Evolutionary conservation across 2,888 invertebrate species (phyloP).

Genomic region (Sabellastarte sp.): DNA sequence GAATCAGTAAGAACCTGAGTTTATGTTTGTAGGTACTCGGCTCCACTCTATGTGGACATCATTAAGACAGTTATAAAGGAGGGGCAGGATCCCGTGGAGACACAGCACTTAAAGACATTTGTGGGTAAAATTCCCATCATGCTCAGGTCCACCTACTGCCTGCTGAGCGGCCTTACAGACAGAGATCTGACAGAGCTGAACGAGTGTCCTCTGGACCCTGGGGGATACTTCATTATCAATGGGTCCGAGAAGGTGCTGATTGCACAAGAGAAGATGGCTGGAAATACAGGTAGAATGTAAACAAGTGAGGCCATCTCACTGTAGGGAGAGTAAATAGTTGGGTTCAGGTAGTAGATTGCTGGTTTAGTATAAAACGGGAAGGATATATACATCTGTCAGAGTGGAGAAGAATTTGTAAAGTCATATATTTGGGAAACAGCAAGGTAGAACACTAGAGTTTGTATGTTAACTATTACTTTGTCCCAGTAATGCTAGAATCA

Average conservation of each 20-base stretch:
- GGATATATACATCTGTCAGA: no score
- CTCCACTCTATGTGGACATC: constrained; percentile 97
- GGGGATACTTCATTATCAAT: constrained; percentile 99
- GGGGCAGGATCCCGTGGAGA: constrained; percentile 78
- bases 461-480: no score
- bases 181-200: constrained; percentile 99
- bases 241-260: constrained; percentile 98
- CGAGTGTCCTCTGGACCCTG: constrained; percentile 98
- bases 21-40: constrained; percentile 78
- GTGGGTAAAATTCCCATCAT: constrained; percentile 94
- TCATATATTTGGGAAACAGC: no score
- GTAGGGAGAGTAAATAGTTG: no score
- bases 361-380: no score
- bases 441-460: no score
- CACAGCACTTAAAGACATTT: constrained; percentile 71
- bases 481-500: no score
- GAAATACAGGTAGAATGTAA: constrained; percentile 81
- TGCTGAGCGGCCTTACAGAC: constrained; percentile 91
- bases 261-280: constrained; percentile 99
- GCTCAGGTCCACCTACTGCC: constrained; percentile 95
- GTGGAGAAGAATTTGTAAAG: no score
- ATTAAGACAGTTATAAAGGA: constrained; percentile 93
- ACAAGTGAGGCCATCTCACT: no score
- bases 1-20: no score
- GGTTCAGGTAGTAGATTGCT: no score